Percentiles rank a stretch among this genome's conserved stretches.
Conservation (phyloP, 2,888 invertebrate genomes). For the Thereva nobilitata region DNA sequence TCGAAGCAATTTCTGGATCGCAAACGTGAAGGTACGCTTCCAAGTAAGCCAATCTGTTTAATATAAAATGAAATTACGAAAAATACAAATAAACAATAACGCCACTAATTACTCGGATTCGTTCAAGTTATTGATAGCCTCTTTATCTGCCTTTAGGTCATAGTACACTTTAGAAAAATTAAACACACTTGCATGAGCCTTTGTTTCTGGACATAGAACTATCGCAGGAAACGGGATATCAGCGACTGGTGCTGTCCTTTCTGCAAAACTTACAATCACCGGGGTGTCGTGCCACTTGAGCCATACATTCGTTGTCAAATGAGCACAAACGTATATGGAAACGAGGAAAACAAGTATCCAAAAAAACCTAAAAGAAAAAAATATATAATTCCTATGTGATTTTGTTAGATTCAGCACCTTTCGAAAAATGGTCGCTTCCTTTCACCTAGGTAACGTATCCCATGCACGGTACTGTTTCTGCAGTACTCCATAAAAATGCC, state of each 20-base stretch:
- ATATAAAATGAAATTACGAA: background rate
- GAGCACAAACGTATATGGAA: constrained; percentile 65
- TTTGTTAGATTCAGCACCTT: constrained; percentile 53
- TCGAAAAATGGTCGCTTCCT: constrained; percentile 59
- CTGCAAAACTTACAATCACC: constrained; percentile 75
- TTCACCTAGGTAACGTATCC: constrained; percentile 62
- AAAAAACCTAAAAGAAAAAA: constrained; percentile 61
- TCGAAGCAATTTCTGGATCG: constrained; percentile 46
- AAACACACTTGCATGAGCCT: constrained; percentile 61
- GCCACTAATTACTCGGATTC: constrained; percentile 48
- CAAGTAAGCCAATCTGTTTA: background rate
- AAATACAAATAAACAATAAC: background rate
- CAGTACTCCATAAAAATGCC: constrained; percentile 61
- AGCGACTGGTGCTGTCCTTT: constrained; percentile 65
- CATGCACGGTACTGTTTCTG: constrained; percentile 62
- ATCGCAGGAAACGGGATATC: constrained; percentile 69
- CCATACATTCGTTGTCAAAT: constrained; percentile 67
- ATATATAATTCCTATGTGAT: background rate
- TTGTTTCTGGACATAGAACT: constrained; percentile 71
- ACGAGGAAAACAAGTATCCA: constrained; percentile 66
- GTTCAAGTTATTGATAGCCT: constrained; percentile 43
- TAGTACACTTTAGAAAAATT: constrained; percentile 59
- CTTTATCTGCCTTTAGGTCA: background rate
- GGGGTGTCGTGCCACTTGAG: constrained; percentile 73
- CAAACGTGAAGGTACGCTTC: constrained; percentile 23